Base-by-base conservation (phyloP, 2,797 vertebrate species). In the Sebastes itinus region DNA sequence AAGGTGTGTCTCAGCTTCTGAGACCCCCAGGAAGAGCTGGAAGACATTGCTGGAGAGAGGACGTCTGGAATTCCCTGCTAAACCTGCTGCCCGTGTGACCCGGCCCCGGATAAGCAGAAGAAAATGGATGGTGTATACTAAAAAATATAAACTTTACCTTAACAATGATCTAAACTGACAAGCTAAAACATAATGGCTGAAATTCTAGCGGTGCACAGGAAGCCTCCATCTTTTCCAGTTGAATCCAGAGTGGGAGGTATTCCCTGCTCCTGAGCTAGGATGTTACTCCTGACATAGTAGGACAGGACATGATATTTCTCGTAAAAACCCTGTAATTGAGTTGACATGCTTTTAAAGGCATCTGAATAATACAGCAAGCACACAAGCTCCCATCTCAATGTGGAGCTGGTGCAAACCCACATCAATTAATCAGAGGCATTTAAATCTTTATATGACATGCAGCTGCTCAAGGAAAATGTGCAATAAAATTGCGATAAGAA, bases 321-420 rank as follows among this genome's bases (percentile, higher is more conserved):
- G 85, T 89, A 84, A 93, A 93, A 89, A n/a, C 35, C 61, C 81
- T 82, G 82, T 88, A 92, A 94, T 92, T 92, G 91, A 86, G 74
- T 92, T 92, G 93, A 91, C 93, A 89, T 92, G 93, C 93, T 95
- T 96, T 95, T 95, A 95, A 94, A 91, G 68, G 80, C 33, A 82
- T 38, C 81, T 96, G 78, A 95, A 96, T 95, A 88, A 95, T 95
- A 90, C 71, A 95, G 79, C 68, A 75, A 74, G 77, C 67, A 8
- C 85, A 83, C 84, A 84, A 77, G 72, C 71, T 67, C 80, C 87
- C 88, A 77, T 87, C 81, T 87, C 81, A 85, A 88, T 3, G 88
- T 82, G 77, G 87, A 85, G 83, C 87, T 75, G 86, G 88, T 82
- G 91, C 75, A 92, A 90, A 90, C 68, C 73, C 76, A 60, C 83